Evolutionary conservation across 2,797 vertebrate genomes (phyloP).

Genomic region (Hypotaenidia philippensis): DNA sequence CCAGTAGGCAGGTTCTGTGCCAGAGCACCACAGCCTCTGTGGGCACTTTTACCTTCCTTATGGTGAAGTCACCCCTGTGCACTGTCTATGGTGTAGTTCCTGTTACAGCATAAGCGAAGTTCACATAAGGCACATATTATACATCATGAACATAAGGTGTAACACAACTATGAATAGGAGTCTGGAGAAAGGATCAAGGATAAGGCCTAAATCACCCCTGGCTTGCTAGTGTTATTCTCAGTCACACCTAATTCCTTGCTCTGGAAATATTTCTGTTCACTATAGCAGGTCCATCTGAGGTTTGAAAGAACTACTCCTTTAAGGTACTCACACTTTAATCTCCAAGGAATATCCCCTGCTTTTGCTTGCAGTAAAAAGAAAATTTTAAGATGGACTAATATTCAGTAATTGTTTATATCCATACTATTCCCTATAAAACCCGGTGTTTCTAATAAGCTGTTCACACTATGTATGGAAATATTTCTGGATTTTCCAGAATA

Average conservation of each 20-base stretch:
- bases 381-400: background rate
- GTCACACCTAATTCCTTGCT: background rate
- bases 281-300: background rate
- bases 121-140: background rate
- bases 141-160: background rate
- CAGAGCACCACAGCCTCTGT: background rate
- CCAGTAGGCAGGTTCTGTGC: background rate
- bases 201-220: background rate
- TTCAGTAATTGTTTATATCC: background rate
- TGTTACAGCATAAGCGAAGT: background rate
- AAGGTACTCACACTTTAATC: background rate
- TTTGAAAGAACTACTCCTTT: background rate
- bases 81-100: rapidly evolving
- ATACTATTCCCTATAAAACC: background rate
- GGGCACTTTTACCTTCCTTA: background rate
- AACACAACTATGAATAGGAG: background rate
- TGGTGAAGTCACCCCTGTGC: background rate
- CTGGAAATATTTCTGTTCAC: background rate
- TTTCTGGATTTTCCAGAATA: background rate
- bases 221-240: background rate
- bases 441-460: background rate
- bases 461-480: background rate
- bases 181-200: background rate
- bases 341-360: background rate
- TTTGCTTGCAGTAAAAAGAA: background rate